Evolutionary conservation across 2,888 invertebrate species (phyloP).

Genomic region (Microctonus brassicae): DNA sequence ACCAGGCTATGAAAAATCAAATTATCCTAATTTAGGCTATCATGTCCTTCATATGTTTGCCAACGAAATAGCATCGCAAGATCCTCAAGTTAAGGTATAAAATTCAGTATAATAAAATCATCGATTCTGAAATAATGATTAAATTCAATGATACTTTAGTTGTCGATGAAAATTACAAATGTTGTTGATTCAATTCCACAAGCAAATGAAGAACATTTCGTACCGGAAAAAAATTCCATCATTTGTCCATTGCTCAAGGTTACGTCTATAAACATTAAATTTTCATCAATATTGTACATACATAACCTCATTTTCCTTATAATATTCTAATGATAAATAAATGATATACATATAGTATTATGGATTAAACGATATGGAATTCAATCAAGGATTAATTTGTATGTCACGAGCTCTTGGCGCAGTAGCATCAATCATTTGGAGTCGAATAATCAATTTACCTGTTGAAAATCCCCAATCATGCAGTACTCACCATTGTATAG

Average conservation of each 20-base stretch:
- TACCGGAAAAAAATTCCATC: slow-evolving; percentile 55
- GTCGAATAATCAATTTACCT: slow-evolving; percentile 55
- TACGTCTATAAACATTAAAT: slow-evolving; percentile 19
- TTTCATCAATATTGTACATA: no score
- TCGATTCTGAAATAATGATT: slow-evolving; percentile 14
- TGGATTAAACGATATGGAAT: slow-evolving; percentile 60
- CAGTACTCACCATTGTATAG: slow-evolving; percentile 51
- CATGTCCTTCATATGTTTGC: slow-evolving; percentile 52
- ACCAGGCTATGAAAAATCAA: slow-evolving; percentile 52
- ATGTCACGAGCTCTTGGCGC: slow-evolving; percentile 60
- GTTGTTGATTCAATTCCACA: slow-evolving; percentile 32
- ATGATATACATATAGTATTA: slow-evolving; percentile 48
- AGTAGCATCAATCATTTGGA: slow-evolving; percentile 63
- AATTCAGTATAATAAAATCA: background rate
- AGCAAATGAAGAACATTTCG: slow-evolving; percentile 45
- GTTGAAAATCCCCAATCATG: slow-evolving; percentile 57
- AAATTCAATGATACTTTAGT: slow-evolving; percentile 37
- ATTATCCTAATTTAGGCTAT: slow-evolving; percentile 55
- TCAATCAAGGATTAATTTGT: slow-evolving; percentile 59
- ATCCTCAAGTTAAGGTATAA: slow-evolving; percentile 53
- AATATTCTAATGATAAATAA: background rate
- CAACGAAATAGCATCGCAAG: slow-evolving; percentile 50
- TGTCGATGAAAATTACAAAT: slow-evolving; percentile 54
- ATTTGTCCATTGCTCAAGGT: slow-evolving; percentile 60
- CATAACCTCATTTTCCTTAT: no score